Evolutionary conservation across 2,888 invertebrate species (phyloP), one percentile per base, ranked within the genome.

Genomic region (Apamea sordens): DNA sequence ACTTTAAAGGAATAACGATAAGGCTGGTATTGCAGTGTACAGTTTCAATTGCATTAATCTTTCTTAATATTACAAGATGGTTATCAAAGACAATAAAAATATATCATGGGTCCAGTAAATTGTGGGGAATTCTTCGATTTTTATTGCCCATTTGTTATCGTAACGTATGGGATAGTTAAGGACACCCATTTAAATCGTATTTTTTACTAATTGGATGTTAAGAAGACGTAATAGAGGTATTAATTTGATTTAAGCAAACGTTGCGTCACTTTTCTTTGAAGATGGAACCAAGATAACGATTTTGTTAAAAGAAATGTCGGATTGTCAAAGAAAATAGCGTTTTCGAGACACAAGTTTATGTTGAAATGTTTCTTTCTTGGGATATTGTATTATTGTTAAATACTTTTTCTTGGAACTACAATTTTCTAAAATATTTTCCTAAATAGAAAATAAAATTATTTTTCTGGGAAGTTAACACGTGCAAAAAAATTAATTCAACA

Each of bases 1-100:
- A 68, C 74, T n/a, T 69, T 75, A 18, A 4, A 0, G 0, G 0
- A 1, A 11, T 41, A 1, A 3, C 0, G 47, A 65, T 73, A 84
- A 63, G 18, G 63, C 67, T 6, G 13, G 59, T 73, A 59, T 53
- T 70, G 3, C 56, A 63, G 10, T 69, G 24, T 50, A 59, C 13
- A 63, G 47, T n/a, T 24, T 24, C 15, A 28, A 44, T n/a, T 50
- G 21, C 7, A 70, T 86, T 63, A 77, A 75, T 85, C 68, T 68
- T 85, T 85, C 71, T 63, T 77, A 63, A 69, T 67, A 82, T 78
- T 86, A 78, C 69, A 75, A 86, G 73, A 73, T 61, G 64, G 59
- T 61, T 82, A 73, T 73, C 77, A 53, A 0, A 76, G 67, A 86
- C 69, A 73, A 59, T 84, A 80, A 86, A 80, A 67, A 78, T 86